Conservation (phyloP, 2,888 invertebrate genomes). For the Luffia ferchaultella region DNA sequence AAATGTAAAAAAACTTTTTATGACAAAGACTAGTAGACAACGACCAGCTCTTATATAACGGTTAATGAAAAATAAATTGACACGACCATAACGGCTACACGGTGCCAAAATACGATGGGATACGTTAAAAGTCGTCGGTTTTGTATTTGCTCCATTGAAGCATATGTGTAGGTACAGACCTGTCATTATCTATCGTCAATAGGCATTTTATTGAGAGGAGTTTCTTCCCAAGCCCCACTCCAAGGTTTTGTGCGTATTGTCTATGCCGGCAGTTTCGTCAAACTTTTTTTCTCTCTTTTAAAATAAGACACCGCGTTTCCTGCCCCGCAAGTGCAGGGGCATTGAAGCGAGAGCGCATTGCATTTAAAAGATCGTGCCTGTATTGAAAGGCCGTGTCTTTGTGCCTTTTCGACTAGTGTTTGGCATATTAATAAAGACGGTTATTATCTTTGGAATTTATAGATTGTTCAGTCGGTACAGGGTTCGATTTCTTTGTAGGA, state of each 20-base stretch:
- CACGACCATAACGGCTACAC: no score
- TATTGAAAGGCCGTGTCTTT: constrained; percentile 47
- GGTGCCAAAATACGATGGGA: background rate
- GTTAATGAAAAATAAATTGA: no score
- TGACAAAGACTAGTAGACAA: no score
- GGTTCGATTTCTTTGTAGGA: no score
- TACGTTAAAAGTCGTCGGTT: background rate
- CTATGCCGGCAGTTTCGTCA: constrained; percentile 32
- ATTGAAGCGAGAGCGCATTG: constrained; percentile 28
- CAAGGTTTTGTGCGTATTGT: constrained; percentile 34
- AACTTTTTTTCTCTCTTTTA: constrained; percentile 19
- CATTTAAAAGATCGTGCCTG: constrained; percentile 31
- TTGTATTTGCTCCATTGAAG: background rate
- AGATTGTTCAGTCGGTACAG: no score
- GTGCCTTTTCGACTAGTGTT: constrained; percentile 60
- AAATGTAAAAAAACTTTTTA: no score
- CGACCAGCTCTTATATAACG: no score
- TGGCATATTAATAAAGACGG: constrained; percentile 41
- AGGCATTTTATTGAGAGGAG: constrained; percentile 21
- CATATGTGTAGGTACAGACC: constrained; percentile 11
- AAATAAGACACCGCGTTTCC: constrained; percentile 62
- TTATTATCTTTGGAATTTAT: constrained; percentile 31
- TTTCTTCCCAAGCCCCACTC: constrained; percentile 31
- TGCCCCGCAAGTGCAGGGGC: constrained; percentile 48
- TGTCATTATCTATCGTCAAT: constrained; percentile 26